Evolutionary conservation across 2,888 invertebrate genomes (phyloP), one percentile per base, ranked within the genome.

Genomic region (Synergus itoensis): DNA sequence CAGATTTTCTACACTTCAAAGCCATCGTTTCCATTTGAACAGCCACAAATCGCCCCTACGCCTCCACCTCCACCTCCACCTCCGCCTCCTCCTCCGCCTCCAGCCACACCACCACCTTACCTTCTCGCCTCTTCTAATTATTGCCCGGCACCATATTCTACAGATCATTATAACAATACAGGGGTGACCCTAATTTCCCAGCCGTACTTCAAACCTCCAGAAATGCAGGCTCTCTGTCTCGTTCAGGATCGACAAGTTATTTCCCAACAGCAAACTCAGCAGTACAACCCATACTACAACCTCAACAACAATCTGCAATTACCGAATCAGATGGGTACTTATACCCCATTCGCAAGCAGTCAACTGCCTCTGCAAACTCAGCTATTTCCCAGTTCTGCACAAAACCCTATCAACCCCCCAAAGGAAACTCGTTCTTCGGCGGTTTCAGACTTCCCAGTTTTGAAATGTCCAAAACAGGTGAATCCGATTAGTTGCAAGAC

Each of bases 131-230:
- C 90, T 0, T 88, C 90, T 2, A 88, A 84, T 7, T 89, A 88
- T 78, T 77, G 87, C 0, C 88, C 87, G 14, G 85, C 82, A 36
- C 86, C 89, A 4, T 88, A 87, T 43, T 81, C 88, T 3, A 82
- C 78, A 43, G 90, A 91, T n/a, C 86, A 86, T 69, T 91, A 89
- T 81, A 85, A 82, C n/a, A 83, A 84, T 28, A 83, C 88, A 4
- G 87, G 85, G 4, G 78, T 88, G 2, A 77, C 88, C 1, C 75
- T 90, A 43, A 79, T 90, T 53, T 87, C 90, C 0, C 90, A 88
- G 65, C 82, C 90, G 0, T 90, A 88, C 77, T 89, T 86, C 76
- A 91, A 91, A 16, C 85, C 89, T 0, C 85, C 86, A 11, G 89
- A 91, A n/a, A 80, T 88, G 16, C 89, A 89, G 76, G 81, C 89